phyloP scores from a whole-genome alignment of 2,888 invertebrate genomes.

The Drosophila vallismaia region DNA sequence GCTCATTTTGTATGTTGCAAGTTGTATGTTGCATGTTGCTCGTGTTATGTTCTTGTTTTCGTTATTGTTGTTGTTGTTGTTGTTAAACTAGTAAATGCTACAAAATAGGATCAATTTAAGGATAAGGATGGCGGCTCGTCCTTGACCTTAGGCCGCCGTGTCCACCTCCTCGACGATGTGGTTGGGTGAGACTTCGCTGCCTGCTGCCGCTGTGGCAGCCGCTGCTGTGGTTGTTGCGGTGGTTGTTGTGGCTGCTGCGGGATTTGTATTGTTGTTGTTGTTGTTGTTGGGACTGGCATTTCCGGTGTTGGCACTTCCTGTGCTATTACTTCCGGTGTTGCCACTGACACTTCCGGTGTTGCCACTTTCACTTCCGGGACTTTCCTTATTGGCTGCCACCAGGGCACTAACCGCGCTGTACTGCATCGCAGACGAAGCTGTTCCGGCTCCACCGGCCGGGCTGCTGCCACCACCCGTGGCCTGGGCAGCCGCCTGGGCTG shows the following conservation, averaged over 20 bases:
- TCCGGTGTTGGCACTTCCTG: constrained; percentile 23
- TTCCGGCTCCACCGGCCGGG: background rate
- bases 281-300: constrained; percentile 28
- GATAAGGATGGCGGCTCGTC: background rate
- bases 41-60: background rate
- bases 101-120: constrained; percentile 43
- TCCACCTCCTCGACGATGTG: constrained; percentile 84
- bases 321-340: constrained; percentile 8
- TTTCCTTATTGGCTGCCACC: constrained; percentile 38
- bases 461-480: background rate
- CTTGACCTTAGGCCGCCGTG: constrained; percentile 81
- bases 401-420: constrained; percentile 57
- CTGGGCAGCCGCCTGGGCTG: constrained; percentile 4
- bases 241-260: constrained; percentile 40
- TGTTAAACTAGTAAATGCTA: constrained; percentile 68
- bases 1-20: too few species aligned
- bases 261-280: constrained; percentile 26
- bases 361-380: constrained; percentile 18
- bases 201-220: constrained; percentile 54
- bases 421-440: constrained; percentile 22
- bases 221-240: constrained; percentile 30
- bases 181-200: constrained; percentile 82
- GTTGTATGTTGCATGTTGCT: too few species aligned
- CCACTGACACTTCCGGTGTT: constrained; percentile 13
- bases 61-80: constrained; percentile 21